Conservation (phyloP, 1,140 invertebrate genomes). For the Eriosoma lanigerum region DNA sequence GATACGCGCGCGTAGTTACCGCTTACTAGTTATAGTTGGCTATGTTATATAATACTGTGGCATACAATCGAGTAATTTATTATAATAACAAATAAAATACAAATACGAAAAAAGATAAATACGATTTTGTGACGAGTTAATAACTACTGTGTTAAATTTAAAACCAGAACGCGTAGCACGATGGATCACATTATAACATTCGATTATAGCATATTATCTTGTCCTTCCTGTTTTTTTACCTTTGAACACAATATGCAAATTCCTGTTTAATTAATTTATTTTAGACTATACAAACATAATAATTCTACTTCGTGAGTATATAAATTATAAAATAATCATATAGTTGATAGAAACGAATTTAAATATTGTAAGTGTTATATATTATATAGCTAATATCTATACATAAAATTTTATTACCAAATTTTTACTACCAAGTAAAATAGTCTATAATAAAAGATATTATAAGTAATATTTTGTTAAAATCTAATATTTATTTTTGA, state of each 20-base stretch:
- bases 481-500: slow-evolving; percentile 8
- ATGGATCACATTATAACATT: neutral
- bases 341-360: neutral
- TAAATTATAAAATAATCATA: slow-evolving; percentile 22
- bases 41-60: neutral
- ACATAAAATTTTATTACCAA: too few species aligned
- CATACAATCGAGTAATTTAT: slow-evolving; percentile 1
- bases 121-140: slow-evolving; percentile 23
- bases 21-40: neutral
- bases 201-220: neutral
- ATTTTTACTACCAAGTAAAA: too few species aligned
- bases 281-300: neutral
- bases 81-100: too few species aligned
- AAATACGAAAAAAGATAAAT: neutral
- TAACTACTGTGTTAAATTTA: neutral
- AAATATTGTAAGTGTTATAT: neutral
- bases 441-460: too few species aligned
- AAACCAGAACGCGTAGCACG: neutral
- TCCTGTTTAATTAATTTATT: neutral
- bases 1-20: neutral
- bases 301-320: neutral
- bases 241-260: neutral
- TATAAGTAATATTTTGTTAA: neutral
- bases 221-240: slow-evolving; percentile 15
- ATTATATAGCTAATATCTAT: too few species aligned